Conservation (phyloP, 2,113 vertebrate genomes). For the Pseudois nayaur region DNA sequence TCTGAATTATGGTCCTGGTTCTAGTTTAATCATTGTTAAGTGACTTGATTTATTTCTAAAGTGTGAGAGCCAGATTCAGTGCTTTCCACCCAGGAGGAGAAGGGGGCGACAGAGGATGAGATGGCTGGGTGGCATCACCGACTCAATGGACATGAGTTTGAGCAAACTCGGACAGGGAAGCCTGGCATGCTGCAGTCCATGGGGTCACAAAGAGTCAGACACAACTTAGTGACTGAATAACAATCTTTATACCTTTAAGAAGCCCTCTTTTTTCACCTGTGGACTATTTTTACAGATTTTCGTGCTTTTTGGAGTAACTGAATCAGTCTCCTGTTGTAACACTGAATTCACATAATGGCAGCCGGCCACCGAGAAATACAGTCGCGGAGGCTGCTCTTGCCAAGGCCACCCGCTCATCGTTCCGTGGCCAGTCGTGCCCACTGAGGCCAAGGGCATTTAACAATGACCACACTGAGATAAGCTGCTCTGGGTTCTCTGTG, state of each 20-base stretch:
- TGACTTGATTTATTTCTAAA: not conserved
- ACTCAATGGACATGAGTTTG: not conserved
- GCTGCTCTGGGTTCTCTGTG: not conserved
- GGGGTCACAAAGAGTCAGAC: not conserved
- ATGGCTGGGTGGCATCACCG: not conserved
- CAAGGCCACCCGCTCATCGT: not conserved
- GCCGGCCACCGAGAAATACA: not conserved
- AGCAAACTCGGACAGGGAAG: not conserved
- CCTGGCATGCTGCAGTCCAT: not conserved
- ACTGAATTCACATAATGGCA: not conserved
- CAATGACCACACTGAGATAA: not conserved
- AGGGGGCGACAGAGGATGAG: not conserved
- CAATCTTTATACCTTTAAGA: not conserved
- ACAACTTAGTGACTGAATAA: not conserved
- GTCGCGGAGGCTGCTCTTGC: not conserved
- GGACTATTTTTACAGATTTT: not conserved
- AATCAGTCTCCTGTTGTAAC: not conserved
- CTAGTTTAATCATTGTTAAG: not conserved
- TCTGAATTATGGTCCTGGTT: not conserved
- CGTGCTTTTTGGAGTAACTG: not conserved
- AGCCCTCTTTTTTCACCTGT: not conserved
- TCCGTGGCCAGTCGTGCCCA: not conserved
- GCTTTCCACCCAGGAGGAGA: not conserved
- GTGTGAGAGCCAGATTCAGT: not conserved
- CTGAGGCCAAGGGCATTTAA: not conserved